Evolutionary conservation across 2,113 vertebrate species (phyloP).

Genomic region (Anoura caudifer): DNA sequence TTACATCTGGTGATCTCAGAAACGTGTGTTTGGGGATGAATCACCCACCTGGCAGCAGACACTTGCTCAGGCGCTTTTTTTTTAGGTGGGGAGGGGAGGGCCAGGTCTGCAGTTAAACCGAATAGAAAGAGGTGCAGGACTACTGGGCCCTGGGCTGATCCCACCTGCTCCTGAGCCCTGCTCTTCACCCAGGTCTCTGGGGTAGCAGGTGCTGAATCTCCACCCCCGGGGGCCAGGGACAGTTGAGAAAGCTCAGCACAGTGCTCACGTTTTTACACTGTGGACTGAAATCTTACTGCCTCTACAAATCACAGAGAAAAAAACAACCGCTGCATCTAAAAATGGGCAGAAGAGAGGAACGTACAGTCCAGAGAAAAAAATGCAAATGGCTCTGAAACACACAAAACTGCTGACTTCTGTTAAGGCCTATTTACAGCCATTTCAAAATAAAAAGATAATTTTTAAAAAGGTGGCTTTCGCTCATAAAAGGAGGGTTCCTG

Average conservation of each 20-base stretch:
- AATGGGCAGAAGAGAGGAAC: neutral
- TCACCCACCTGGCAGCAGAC: neutral
- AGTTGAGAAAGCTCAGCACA: neutral
- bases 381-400: neutral
- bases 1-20: neutral
- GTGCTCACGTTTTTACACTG: neutral
- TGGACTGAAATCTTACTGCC: neutral
- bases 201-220: neutral
- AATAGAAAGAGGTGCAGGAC: neutral
- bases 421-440: neutral
- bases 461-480: neutral
- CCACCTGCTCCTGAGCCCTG: neutral
- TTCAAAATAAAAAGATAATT: neutral
- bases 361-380: neutral
- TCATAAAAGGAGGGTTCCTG: neutral
- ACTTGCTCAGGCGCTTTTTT: neutral
- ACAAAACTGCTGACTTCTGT: neutral
- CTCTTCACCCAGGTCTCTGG: neutral
- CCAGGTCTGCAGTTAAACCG: neutral
- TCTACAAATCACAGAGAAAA: neutral
- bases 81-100: too few species aligned
- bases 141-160: neutral
- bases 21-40: neutral
- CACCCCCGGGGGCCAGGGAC: neutral
- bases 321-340: neutral